A percentile compares a stretch with the other conserved stretches of the same genome.
These are phyloP conservation scores for Leucozona laternaria DNA, from an alignment of 2,888 invertebrate species.

Conservation along the genomic window DNA sequence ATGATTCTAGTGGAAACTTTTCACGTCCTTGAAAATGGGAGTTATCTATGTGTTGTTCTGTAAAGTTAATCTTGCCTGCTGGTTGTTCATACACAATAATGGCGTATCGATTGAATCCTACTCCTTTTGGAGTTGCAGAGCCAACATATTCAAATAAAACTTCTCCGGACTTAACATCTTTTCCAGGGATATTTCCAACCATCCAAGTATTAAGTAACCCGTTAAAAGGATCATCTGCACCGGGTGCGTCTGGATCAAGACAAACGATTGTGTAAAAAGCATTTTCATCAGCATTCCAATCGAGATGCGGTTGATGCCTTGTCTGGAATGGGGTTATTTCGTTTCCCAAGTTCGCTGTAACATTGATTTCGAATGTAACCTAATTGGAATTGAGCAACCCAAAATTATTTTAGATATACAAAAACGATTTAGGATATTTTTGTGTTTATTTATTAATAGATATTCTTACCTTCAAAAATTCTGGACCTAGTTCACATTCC, in stretches of 20 bases:
- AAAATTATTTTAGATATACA: too few relatives aligned
- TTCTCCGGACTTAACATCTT: slow-evolving; percentile 88
- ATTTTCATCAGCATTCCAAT: slow-evolving; percentile 4
- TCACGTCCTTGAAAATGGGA: slow-evolving; percentile 85
- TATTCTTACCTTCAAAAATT: not conserved
- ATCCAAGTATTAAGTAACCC: slow-evolving; percentile 97
- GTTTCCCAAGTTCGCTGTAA: not conserved
- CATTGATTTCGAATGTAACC: not conserved
- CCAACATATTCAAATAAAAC: slow-evolving; percentile 91
- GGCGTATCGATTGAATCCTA: slow-evolving; percentile 91
- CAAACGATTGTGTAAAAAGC: not conserved
- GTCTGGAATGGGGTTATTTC: not conserved
- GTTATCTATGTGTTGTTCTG: slow-evolving; percentile 83
- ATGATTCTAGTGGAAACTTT: slow-evolving; percentile 79
- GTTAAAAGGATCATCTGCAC: slow-evolving; percentile 79
- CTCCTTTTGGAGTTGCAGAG: slow-evolving; percentile 91
- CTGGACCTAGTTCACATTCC: not conserved
- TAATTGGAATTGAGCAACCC: not conserved
- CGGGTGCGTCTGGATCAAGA: slow-evolving; percentile 8
- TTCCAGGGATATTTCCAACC: slow-evolving; percentile 94
- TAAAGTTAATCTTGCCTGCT: slow-evolving; percentile 85
- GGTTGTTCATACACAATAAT: slow-evolving; percentile 90
- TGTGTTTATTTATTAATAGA: too few relatives aligned
- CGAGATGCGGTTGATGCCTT: not conserved
- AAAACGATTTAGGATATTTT: too few relatives aligned